Conservation (phyloP, 2,797 vertebrate genomes). For the Holocentrus rufus region DNA sequence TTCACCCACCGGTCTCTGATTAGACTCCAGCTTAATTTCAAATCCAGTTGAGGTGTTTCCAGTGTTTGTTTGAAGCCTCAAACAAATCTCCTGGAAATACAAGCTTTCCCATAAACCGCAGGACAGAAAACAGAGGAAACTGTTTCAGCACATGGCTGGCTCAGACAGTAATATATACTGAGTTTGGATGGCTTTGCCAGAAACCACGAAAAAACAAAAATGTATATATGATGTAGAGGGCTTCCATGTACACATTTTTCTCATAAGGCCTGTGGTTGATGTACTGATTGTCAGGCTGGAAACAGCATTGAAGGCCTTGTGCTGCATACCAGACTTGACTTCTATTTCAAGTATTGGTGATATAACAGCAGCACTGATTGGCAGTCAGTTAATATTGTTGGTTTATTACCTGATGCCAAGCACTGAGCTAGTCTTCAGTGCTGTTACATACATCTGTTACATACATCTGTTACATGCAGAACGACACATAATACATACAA, state of each 20-base stretch:
- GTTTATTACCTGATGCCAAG: too few species aligned
- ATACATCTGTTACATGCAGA: too few species aligned
- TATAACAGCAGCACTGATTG: not conserved
- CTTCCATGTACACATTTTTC: not conserved
- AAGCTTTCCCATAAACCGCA: slow-evolving; percentile 65
- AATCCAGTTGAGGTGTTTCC: slow-evolving; percentile 76
- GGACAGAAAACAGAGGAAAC: slow-evolving; percentile 55
- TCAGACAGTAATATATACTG: slow-evolving; percentile 53
- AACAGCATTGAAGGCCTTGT: not conserved
- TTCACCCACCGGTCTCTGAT: slow-evolving; percentile 61
- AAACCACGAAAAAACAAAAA: slow-evolving; percentile 53
- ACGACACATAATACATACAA: too few species aligned
- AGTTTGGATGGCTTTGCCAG: slow-evolving; percentile 41
- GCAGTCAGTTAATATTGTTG: not conserved
- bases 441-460: too few species aligned
- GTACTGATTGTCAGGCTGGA: not conserved
- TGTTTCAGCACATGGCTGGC: slow-evolving; percentile 67
- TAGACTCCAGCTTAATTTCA: slow-evolving; percentile 66
- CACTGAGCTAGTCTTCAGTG: too few species aligned
- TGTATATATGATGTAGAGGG: slow-evolving; percentile 30
- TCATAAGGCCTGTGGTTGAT: not conserved
- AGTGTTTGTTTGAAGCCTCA: slow-evolving; percentile 68
- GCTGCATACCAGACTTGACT: not conserved
- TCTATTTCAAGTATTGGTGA: not conserved
- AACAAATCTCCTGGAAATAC: slow-evolving; percentile 76